Percentiles rank a stretch among this genome's conserved stretches.
Evolutionary conservation across 2,888 invertebrate species (phyloP).

Genomic region (Acronicta alni): DNA sequence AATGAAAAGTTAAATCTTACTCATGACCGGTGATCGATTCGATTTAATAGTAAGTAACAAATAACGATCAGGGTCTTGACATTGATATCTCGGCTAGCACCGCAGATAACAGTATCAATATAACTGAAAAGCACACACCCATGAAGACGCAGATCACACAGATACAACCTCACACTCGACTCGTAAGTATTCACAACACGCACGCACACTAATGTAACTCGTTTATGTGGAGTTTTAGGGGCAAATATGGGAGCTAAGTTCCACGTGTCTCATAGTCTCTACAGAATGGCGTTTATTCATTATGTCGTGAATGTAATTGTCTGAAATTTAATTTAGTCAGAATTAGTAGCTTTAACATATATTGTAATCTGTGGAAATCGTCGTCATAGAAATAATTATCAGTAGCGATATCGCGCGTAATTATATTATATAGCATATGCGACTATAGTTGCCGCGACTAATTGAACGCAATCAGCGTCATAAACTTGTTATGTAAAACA

Average conservation of each 20-base stretch:
- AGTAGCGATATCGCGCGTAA: conserved; percentile 15
- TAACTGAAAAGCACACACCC: conserved; percentile 19
- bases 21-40: background rate
- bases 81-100: conserved; percentile 17
- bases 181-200: background rate
- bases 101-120: conserved; percentile 20
- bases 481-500: conserved; percentile 13
- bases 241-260: background rate
- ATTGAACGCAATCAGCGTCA: conserved; percentile 1
- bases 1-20: too few species aligned
- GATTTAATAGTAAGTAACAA: background rate
- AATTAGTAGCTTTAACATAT: background rate
- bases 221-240: background rate
- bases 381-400: conserved; percentile 42
- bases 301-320: too few species aligned
- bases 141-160: background rate
- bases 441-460: conserved; percentile 25
- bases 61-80: conserved; percentile 22
- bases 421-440: conserved; percentile 5
- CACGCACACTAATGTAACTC: background rate
- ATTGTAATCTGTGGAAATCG: conserved; percentile 5
- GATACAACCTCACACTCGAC: background rate
- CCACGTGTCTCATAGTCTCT: background rate
- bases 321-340: too few species aligned
- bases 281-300: too few species aligned